Conservation (phyloP, 1,140 invertebrate genomes). For the Plutomurus gul region DNA sequence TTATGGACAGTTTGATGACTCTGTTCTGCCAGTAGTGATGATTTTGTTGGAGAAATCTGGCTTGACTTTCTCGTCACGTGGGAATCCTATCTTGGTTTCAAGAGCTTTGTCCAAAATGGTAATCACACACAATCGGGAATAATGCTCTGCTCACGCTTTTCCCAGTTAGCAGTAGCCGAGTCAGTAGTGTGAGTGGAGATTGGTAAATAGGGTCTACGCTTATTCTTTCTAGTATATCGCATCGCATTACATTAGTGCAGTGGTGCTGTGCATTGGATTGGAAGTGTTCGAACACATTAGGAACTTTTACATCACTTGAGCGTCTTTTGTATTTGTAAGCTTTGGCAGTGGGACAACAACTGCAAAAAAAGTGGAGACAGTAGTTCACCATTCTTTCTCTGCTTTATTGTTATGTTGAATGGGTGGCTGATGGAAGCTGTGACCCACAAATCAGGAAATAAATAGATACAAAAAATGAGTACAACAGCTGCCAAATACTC, state of each 20-base stretch:
- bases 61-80: conserved; percentile 66
- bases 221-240: neutral
- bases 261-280: too few relatives aligned
- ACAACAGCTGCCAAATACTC: neutral
- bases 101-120: conserved; percentile 75
- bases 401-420: neutral
- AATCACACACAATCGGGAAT: conserved; percentile 49
- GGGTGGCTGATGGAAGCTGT: neutral
- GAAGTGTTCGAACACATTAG: too few relatives aligned
- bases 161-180: too few relatives aligned
- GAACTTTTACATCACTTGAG: too few relatives aligned
- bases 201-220: neutral
- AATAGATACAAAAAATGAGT: neutral
- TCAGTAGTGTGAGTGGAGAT: too few relatives aligned
- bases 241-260: neutral
- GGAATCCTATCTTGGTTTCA: conserved; percentile 72
- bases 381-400: neutral
- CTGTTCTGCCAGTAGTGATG: conserved; percentile 67
- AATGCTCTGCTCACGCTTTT: neutral
- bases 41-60: conserved; percentile 67
- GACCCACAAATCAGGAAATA: neutral
- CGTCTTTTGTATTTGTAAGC: neutral
- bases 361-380: neutral
- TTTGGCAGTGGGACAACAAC: neutral
- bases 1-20: conserved; percentile 74